phyloP scores from a whole-genome alignment of 2,888 invertebrate genomes.

The Chaetoderma sp. region DNA sequence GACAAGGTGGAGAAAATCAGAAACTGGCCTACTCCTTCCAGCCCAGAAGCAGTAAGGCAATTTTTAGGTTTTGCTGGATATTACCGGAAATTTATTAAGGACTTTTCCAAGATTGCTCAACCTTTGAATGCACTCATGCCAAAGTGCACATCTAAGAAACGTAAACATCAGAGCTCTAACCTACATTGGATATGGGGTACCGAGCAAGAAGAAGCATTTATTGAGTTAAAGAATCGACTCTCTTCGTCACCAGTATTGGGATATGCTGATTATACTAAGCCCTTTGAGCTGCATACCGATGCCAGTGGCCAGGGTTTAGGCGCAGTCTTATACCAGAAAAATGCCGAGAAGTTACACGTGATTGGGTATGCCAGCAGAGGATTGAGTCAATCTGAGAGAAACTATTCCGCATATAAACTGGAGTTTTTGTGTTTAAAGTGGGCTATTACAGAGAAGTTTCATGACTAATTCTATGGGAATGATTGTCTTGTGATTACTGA shows the following conservation, averaged over 20 bases:
- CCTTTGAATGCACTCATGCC: slow-evolving; percentile 24
- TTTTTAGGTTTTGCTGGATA: slow-evolving; percentile 21
- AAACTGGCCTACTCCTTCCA: too few species aligned
- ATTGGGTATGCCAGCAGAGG: slow-evolving; percentile 26
- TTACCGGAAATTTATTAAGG: slow-evolving; percentile 25
- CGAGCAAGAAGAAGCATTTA: slow-evolving; percentile 22
- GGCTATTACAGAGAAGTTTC: slow-evolving; percentile 26
- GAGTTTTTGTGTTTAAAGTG: slow-evolving; percentile 26
- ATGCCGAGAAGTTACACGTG: slow-evolving; percentile 11
- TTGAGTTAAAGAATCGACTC: slow-evolving; percentile 6
- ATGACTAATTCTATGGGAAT: slow-evolving; percentile 18
- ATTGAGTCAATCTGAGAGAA: slow-evolving; percentile 11
- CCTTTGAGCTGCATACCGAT: slow-evolving; percentile 32
- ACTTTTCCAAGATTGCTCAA: slow-evolving; percentile 26
- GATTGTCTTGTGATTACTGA: slow-evolving; percentile 3
- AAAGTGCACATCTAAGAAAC: too few species aligned
- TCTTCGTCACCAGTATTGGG: slow-evolving; percentile 21
- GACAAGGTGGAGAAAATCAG: slow-evolving; percentile 12
- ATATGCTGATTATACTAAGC: slow-evolving; percentile 20
- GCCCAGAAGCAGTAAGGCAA: slow-evolving; percentile 5
- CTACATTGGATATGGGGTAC: slow-evolving; percentile 5
- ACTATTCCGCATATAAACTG: slow-evolving; percentile 24
- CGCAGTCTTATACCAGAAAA: slow-evolving; percentile 28
- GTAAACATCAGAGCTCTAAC: too few species aligned
- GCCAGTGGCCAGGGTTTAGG: slow-evolving; percentile 23